These are phyloP conservation scores for Hypomecis punctinalis DNA, from an alignment of 2,888 invertebrate species.

Conservation along the genomic window DNA sequence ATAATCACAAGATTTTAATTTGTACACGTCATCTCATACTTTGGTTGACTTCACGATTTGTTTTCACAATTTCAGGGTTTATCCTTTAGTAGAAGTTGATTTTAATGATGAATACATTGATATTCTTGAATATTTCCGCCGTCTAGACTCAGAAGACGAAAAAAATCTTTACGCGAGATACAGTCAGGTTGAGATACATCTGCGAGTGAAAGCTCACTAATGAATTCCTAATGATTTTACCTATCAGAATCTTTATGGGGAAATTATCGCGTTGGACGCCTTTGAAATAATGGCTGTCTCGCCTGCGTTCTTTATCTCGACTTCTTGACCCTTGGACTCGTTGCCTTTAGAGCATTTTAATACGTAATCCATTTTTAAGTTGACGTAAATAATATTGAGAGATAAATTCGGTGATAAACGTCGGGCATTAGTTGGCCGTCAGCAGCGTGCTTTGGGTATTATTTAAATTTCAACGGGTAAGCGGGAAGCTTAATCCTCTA, in stretches of 20 bases:
- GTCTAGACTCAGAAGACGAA: too few relatives aligned
- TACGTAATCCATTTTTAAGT: slow-evolving; percentile 58
- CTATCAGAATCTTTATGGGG: slow-evolving; percentile 12
- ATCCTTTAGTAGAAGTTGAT: too few relatives aligned
- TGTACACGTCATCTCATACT: slow-evolving; percentile 37
- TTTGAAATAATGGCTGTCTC: slow-evolving; percentile 26
- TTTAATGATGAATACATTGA: too few relatives aligned
- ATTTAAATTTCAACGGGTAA: slow-evolving; percentile 72
- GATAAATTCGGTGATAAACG: slow-evolving; percentile 68
- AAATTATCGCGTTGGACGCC: background rate
- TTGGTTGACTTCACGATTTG: slow-evolving; percentile 12
- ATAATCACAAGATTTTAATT: slow-evolving; percentile 49
- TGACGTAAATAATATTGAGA: slow-evolving; percentile 65
- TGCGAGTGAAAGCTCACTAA: slow-evolving; percentile 23
- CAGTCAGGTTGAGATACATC: background rate
- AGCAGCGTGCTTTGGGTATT: slow-evolving; percentile 55
- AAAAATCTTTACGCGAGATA: too few relatives aligned
- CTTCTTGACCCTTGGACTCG: slow-evolving; percentile 42
- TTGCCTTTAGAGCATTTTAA: slow-evolving; percentile 50
- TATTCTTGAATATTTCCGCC: too few relatives aligned
- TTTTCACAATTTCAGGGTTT: too few relatives aligned
- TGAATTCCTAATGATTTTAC: slow-evolving; percentile 11
- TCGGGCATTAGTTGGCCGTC: slow-evolving; percentile 59
- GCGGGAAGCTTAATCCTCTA: slow-evolving; percentile 57
- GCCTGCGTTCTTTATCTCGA: slow-evolving; percentile 34